Evolutionary conservation across 2,797 vertebrate genomes (phyloP).

Genomic region (Sphenopsis melanotis): DNA sequence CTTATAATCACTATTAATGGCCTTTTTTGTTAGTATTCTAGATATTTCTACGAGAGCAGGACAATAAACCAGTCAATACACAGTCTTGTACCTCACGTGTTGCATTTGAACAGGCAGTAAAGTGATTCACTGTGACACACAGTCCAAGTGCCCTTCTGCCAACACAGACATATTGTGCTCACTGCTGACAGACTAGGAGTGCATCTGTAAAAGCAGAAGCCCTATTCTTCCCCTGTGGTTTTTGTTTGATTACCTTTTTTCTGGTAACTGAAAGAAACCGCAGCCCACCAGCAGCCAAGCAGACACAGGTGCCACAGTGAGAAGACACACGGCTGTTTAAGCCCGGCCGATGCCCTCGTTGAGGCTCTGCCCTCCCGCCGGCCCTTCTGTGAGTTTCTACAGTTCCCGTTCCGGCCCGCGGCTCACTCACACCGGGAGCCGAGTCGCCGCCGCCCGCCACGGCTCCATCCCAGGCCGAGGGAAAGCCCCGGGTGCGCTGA

Average conservation of each 20-base stretch:
- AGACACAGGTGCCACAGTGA: not conserved
- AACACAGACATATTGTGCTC: too few relatives aligned
- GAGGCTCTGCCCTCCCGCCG: not conserved
- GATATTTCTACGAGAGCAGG: not conserved
- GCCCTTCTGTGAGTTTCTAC: not conserved
- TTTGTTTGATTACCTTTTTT: not conserved
- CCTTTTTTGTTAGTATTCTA: not conserved
- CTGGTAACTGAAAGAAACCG: not conserved
- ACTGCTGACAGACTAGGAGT: fast-evolving
- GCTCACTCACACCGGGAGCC: too few relatives aligned
- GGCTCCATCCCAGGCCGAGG: not conserved
- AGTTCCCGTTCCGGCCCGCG: not conserved
- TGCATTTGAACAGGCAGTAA: not conserved
- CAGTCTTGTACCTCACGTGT: not conserved
- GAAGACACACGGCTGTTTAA: fast-evolving
- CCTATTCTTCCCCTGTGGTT: not conserved
- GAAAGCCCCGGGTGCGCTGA: not conserved
- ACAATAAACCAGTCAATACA: not conserved
- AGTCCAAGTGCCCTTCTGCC: not conserved
- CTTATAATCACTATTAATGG: not conserved
- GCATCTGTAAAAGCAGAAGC: not conserved
- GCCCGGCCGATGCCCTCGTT: fast-evolving
- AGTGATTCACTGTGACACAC: too few relatives aligned
- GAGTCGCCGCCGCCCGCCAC: not conserved
- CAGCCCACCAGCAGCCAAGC: not conserved